phyloP scores from a whole-genome alignment of 2,113 vertebrate genomes.

The Jaculus jaculus region DNA sequence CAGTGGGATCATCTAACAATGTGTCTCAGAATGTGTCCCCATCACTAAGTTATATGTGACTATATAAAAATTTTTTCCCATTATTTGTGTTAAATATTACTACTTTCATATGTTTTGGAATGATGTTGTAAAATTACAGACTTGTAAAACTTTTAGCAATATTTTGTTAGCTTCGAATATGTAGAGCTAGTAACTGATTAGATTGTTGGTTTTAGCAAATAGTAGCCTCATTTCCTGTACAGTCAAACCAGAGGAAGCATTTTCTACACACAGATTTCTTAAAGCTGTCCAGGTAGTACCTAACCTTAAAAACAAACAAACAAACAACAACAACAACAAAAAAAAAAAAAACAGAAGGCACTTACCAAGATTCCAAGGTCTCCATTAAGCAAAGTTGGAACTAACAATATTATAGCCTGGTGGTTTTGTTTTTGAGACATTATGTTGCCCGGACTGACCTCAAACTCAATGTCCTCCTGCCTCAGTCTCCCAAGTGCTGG shows the following conservation, averaged over 20 bases:
- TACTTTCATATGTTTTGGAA: background rate
- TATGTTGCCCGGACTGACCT: background rate
- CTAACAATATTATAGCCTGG: background rate
- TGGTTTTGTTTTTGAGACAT: background rate
- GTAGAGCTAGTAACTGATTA: background rate
- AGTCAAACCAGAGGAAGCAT: background rate
- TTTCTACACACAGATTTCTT: background rate
- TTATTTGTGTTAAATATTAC: background rate
- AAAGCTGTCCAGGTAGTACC: background rate
- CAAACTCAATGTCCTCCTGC: background rate
- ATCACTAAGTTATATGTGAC: background rate
- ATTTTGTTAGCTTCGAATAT: constrained; percentile 1
- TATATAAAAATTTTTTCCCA: background rate
- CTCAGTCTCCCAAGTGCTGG: background rate
- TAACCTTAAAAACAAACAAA: background rate
- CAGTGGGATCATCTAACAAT: background rate
- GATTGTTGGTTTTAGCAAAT: background rate
- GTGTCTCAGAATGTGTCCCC: background rate
- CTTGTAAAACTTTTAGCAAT: background rate
- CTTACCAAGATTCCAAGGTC: background rate
- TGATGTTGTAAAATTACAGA: background rate
- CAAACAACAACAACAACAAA: background rate
- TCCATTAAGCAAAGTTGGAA: background rate
- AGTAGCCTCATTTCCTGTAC: background rate
- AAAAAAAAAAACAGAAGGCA: background rate